phyloP scores from a whole-genome alignment of 2,113 vertebrate species.

The Psilopogon haemacephalus region DNA sequence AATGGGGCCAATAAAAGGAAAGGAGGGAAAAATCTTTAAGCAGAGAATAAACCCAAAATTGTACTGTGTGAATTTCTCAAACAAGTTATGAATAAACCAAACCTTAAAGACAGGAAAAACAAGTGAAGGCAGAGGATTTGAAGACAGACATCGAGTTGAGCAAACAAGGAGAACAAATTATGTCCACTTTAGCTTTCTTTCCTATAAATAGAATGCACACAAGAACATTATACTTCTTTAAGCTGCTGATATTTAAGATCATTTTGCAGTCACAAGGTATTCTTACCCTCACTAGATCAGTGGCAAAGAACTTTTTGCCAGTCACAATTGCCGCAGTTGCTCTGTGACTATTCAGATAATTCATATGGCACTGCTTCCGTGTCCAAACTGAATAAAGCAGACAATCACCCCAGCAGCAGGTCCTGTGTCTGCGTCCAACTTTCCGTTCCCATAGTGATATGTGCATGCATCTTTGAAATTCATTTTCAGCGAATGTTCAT shows the following conservation, averaged over 20 bases:
- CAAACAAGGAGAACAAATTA: not conserved
- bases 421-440: not conserved
- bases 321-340: not conserved
- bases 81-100: conserved; percentile 68
- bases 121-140: not conserved
- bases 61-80: conserved; percentile 55
- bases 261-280: not conserved
- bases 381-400: not conserved
- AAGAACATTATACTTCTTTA: not conserved
- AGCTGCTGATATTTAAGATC: not conserved
- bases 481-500: not conserved
- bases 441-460: conserved; percentile 1
- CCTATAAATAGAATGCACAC: not conserved
- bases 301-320: not conserved
- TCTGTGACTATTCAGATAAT: not conserved
- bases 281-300: not conserved
- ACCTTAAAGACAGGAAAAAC: not conserved
- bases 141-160: not conserved
- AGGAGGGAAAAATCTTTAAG: conserved; percentile 68
- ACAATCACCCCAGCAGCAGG: not conserved
- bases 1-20: conserved; percentile 71
- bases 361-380: not conserved
- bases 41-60: conserved; percentile 53
- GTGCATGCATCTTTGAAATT: not conserved
- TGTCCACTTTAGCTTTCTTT: not conserved